These are phyloP conservation scores for Macheiramphus alcinus DNA, from an alignment of 2,113 vertebrate species.

Conservation along the genomic window DNA sequence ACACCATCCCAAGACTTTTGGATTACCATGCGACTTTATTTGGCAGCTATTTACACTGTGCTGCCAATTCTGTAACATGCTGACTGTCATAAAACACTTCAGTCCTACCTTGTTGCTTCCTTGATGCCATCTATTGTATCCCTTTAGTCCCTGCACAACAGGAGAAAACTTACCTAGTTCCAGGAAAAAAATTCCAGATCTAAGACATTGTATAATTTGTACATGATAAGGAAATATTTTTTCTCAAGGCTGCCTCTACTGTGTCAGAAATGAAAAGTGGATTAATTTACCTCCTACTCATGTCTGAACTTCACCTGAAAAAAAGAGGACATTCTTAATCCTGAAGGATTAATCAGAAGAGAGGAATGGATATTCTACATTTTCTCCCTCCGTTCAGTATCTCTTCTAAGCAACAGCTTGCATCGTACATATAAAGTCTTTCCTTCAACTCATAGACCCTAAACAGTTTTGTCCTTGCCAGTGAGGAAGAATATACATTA, in stretches of 20 bases:
- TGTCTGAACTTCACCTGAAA: not conserved
- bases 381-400: not conserved
- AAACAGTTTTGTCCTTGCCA: constrained; percentile 38
- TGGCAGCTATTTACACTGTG: not conserved
- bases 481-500: not conserved
- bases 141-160: not conserved
- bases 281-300: not conserved
- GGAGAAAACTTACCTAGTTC: not conserved
- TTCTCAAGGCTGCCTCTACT: not conserved
- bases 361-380: not conserved
- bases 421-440: not conserved
- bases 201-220: not conserved
- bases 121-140: not conserved
- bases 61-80: not conserved
- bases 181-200: not conserved
- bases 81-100: not conserved
- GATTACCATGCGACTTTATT: not conserved
- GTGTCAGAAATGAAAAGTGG: not conserved
- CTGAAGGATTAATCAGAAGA: not conserved
- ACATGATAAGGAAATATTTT: not conserved
- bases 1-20: not conserved
- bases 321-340: not conserved
- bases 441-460: not conserved
- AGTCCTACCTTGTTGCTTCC: not conserved
- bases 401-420: not conserved